A percentile compares a stretch with the other conserved stretches of the same genome.
These are phyloP conservation scores for Drosophila setosimentum DNA, from an alignment of 2,888 invertebrate species.

Conservation along the genomic window DNA sequence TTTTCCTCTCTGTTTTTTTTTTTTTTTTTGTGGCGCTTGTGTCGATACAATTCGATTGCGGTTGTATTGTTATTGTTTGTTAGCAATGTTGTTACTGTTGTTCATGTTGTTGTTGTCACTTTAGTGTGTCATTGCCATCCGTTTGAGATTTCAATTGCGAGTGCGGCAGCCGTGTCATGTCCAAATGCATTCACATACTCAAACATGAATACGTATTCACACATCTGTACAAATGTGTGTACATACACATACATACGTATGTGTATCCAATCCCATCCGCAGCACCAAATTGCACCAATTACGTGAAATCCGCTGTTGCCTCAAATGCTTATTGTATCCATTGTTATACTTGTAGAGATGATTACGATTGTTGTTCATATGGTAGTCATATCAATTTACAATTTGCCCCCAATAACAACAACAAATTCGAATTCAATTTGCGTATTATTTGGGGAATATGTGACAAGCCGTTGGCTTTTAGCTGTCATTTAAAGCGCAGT, in stretches of 20 bases:
- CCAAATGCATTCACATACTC: conserved; percentile 52
- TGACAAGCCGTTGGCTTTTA: conserved; percentile 70
- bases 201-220: conserved; percentile 7
- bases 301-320: conserved; percentile 64
- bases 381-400: conserved; percentile 68
- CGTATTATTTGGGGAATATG: conserved; percentile 62
- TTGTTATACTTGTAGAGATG: conserved; percentile 45
- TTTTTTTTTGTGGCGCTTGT: conserved; percentile 44
- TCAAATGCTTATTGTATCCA: conserved; percentile 41
- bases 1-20: neutral
- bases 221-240: neutral
- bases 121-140: conserved; percentile 77
- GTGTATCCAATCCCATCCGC: conserved; percentile 40
- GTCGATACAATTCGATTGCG: conserved; percentile 66
- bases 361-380: conserved; percentile 67
- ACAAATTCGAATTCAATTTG: conserved; percentile 66
- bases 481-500: conserved; percentile 57
- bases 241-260: neutral
- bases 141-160: conserved; percentile 72
- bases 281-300: conserved; percentile 69
- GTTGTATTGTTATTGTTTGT: conserved; percentile 62
- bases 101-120: conserved; percentile 56
- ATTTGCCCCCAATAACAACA: conserved; percentile 44
- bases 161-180: conserved; percentile 50
- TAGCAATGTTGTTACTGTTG: conserved; percentile 24